A percentile compares a stretch with the other conserved stretches of the same genome.
phyloP scores from a whole-genome alignment of 2,113 vertebrate genomes.

The Toxotes jaculatrix region DNA sequence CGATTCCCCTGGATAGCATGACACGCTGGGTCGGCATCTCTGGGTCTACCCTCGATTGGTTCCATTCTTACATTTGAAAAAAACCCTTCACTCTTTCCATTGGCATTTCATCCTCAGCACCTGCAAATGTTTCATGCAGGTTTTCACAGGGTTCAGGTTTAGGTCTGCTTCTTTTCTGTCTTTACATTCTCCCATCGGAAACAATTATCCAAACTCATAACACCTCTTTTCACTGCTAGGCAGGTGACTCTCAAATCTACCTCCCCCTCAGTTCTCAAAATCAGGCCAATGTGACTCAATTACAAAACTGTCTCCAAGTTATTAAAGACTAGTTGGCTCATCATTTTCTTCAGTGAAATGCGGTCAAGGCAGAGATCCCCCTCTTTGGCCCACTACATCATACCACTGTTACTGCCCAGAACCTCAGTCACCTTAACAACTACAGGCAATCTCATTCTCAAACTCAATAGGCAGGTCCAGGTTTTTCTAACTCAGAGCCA shows the following conservation, averaged over 20 bases:
- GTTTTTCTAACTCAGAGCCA: background rate
- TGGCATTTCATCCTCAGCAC: background rate
- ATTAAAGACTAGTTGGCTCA: background rate
- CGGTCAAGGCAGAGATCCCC: no score
- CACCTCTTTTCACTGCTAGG: background rate
- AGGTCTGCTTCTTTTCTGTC: background rate
- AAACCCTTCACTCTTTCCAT: background rate
- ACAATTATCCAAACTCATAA: background rate
- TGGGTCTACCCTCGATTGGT: background rate
- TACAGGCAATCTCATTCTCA: background rate
- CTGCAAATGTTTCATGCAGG: background rate
- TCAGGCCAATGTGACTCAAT: no score
- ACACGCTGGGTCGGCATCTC: no score
- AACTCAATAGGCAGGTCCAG: background rate
- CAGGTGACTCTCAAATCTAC: background rate
- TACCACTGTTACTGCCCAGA: no score
- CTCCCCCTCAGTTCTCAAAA: background rate
- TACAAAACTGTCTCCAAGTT: no score
- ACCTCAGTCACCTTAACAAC: background rate
- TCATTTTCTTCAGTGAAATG: no score
- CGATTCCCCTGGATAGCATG: no score
- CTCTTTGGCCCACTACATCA: no score
- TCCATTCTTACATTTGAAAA: no score
- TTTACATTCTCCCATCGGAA: background rate
- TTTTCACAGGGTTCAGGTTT: background rate